A percentile compares a stretch with the other conserved stretches of the same genome.
Evolutionary conservation across 2,797 vertebrate species (phyloP).

Genomic region (Manis crassicaudata): DNA sequence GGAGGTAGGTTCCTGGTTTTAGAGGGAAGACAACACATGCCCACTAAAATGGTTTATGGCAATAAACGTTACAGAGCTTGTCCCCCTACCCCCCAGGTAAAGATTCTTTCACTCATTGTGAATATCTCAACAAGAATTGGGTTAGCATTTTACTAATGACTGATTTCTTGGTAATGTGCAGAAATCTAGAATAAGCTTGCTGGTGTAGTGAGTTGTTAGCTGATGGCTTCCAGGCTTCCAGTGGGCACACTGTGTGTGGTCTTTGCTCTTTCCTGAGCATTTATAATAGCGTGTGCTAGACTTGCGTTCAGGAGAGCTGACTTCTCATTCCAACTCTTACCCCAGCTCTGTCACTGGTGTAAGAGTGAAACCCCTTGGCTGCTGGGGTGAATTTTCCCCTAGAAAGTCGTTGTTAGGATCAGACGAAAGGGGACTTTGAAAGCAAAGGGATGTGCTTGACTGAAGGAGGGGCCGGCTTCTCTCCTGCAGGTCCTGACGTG

Average conservation of each 20-base stretch:
- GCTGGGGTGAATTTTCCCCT: neutral
- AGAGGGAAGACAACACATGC: rapidly evolving
- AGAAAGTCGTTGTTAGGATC: neutral
- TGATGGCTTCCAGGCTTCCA: neutral
- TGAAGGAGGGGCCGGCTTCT: neutral
- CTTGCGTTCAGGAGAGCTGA: neutral
- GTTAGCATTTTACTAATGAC: neutral
- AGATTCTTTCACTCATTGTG: neutral
- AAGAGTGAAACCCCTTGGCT: constrained; percentile 2
- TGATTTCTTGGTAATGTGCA: neutral
- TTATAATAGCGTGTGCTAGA: neutral
- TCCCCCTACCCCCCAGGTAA: neutral
- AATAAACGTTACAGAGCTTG: neutral
- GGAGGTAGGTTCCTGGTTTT: constrained; percentile 88
- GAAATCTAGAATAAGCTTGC: neutral
- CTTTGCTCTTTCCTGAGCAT: neutral
- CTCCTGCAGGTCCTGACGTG: constrained; percentile 92
- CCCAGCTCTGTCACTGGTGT: neutral
- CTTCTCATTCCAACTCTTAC: neutral
- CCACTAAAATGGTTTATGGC: neutral
- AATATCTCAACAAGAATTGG: neutral
- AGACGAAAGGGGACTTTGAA: neutral
- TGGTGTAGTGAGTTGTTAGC: neutral
- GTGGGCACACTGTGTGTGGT: rapidly evolving
- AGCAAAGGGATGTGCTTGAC: neutral